Percentiles rank a stretch among this genome's conserved stretches.
Conservation (phyloP, 2,113 vertebrate species). For the Chauna torquata region DNA sequence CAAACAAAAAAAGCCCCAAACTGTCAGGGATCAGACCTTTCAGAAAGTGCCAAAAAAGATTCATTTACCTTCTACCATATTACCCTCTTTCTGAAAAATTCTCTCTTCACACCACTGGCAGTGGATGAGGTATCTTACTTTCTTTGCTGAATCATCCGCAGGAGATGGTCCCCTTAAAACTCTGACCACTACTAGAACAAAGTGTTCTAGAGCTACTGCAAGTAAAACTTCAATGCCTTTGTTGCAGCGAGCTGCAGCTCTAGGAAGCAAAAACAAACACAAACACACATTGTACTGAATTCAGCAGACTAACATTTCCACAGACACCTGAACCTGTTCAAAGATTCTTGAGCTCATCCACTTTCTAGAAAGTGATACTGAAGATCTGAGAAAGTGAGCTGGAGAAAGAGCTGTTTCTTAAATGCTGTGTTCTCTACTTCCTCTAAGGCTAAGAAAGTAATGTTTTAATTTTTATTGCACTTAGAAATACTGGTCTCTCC, state of each 20-base stretch:
- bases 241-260: constrained; percentile 94
- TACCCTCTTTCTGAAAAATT: constrained; percentile 88
- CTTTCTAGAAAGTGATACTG: not conserved
- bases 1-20: not conserved
- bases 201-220: constrained; percentile 93
- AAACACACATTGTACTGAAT: not conserved
- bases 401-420: not conserved
- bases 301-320: not conserved
- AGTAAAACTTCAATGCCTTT: constrained; percentile 96
- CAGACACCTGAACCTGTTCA: not conserved
- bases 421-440: not conserved
- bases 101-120: constrained; percentile 99
- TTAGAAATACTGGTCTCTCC: not conserved
- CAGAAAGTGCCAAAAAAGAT: not conserved
- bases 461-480: not conserved
- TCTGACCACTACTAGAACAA: constrained; percentile 92
- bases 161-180: constrained; percentile 89
- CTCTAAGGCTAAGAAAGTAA: not conserved
- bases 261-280: constrained; percentile 41
- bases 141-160: constrained; percentile 89
- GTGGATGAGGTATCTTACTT: constrained; percentile 89
- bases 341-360: not conserved
- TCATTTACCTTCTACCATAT: constrained; percentile 91
- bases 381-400: not conserved
- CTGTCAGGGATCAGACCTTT: not conserved